These are phyloP conservation scores for Carassius auratus DNA, from an alignment of 2,113 vertebrate genomes.

Conservation along the genomic window DNA sequence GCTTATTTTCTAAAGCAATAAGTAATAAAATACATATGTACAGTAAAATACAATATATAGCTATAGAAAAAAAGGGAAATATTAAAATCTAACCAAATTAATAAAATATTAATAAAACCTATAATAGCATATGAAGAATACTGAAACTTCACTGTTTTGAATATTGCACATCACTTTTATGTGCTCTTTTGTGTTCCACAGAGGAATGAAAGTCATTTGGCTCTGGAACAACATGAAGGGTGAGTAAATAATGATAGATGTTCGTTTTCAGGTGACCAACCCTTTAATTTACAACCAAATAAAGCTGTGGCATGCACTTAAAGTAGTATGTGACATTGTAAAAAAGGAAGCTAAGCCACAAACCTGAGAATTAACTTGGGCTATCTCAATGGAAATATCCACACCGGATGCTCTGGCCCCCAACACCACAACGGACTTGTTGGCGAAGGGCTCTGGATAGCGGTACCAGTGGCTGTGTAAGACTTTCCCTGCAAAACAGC, in stretches of 20 bases:
- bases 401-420: constrained; percentile 79
- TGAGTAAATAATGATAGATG: neutral
- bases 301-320: neutral
- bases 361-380: constrained; percentile 66
- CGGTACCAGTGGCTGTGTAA: constrained; percentile 80
- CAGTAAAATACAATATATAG: no score
- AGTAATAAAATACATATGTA: no score
- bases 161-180: no score
- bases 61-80: no score
- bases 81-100: no score
- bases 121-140: no score
- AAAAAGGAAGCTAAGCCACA: neutral
- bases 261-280: neutral
- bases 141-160: no score
- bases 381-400: constrained; percentile 79
- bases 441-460: constrained; percentile 72
- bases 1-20: neutral
- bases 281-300: neutral
- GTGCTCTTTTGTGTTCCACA: no score
- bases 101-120: no score
- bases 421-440: constrained; percentile 73
- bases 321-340: neutral
- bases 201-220: no score
- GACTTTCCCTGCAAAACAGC: constrained; percentile 65
- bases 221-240: neutral